A percentile compares a stretch with the other conserved stretches of the same genome.
phyloP scores from a whole-genome alignment of 2,797 vertebrate species.

The Percopsis omiscomaycus region DNA sequence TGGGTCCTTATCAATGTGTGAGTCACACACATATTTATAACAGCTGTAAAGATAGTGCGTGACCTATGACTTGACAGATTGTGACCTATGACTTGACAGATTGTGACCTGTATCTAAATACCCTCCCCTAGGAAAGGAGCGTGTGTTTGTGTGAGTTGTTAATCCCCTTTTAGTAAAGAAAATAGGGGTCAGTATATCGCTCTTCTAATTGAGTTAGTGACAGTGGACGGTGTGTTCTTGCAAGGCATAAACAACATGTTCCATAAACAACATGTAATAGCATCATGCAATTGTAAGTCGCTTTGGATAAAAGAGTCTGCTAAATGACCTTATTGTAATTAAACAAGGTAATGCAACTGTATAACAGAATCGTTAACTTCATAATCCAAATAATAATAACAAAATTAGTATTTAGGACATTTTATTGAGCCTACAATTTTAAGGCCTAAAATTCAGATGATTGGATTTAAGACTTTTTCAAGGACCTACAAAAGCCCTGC shows the following conservation, averaged over 20 bases:
- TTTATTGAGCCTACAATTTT: no score
- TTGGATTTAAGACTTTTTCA: no score
- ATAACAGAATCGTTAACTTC: no score
- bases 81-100: constrained; percentile 38
- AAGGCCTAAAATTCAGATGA: no score
- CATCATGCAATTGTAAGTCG: no score
- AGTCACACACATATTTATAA: constrained; percentile 46
- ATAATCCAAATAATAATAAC: no score
- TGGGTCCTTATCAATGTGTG: neutral
- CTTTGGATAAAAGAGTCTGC: no score
- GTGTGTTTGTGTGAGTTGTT: neutral
- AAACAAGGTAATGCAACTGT: no score
- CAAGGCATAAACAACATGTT: constrained; percentile 28
- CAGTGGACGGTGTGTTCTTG: constrained; percentile 38
- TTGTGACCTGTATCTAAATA: constrained; percentile 27
- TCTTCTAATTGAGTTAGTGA: constrained; percentile 43
- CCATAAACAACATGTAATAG: neutral
- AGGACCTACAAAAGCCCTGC: no score
- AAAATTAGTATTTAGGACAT: no score
- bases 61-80: constrained; percentile 22
- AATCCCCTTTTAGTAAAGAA: neutral
- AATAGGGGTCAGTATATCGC: constrained; percentile 3
- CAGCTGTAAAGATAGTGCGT: constrained; percentile 22
- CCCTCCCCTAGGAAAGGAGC: neutral
- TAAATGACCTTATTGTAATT: no score